Evolutionary conservation across 2,888 invertebrate genomes (phyloP).

Genomic region (Parasteatoda lunata): DNA sequence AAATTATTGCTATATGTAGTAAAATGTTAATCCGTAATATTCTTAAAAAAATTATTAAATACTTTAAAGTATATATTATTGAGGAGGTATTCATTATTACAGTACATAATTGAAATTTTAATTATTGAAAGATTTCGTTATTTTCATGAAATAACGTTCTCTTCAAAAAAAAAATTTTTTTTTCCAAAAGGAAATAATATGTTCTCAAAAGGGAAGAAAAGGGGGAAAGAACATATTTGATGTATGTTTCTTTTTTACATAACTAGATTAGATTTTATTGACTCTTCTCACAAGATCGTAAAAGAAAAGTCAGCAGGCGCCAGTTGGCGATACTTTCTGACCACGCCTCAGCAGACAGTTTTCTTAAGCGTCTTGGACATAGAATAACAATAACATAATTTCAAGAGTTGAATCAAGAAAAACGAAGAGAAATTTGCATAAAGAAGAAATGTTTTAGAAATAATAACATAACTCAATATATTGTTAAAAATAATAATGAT

Average conservation of each 20-base stretch:
- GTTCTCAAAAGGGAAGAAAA: not conserved
- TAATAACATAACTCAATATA: conserved; percentile 40
- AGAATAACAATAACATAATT: conserved; percentile 7
- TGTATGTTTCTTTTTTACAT: not conserved
- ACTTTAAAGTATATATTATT: too few relatives aligned
- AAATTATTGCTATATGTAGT: too few relatives aligned
- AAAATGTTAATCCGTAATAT: too few relatives aligned
- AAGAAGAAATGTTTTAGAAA: conserved; percentile 28
- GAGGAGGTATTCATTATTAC: too few relatives aligned
- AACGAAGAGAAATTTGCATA: not conserved
- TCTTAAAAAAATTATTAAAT: too few relatives aligned
- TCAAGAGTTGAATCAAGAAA: not conserved
- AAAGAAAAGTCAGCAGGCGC: conserved; percentile 21
- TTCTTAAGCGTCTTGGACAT: conserved; percentile 22
- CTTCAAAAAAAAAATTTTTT: too few relatives aligned
- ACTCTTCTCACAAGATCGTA: not conserved
- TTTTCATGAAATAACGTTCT: too few relatives aligned
- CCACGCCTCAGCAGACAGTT: conserved; percentile 35
- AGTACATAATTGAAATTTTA: too few relatives aligned
- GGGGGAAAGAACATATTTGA: too few relatives aligned
- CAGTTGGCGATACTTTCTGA: conserved; percentile 21
- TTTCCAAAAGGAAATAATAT: too few relatives aligned
- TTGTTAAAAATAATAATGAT: conserved; percentile 6
- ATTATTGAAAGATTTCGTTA: too few relatives aligned
- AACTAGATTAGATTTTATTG: not conserved